Percentiles rank a stretch among this genome's conserved stretches.
Evolutionary conservation across 2,113 vertebrate genomes (phyloP).

Genomic region (Prolemur simus): DNA sequence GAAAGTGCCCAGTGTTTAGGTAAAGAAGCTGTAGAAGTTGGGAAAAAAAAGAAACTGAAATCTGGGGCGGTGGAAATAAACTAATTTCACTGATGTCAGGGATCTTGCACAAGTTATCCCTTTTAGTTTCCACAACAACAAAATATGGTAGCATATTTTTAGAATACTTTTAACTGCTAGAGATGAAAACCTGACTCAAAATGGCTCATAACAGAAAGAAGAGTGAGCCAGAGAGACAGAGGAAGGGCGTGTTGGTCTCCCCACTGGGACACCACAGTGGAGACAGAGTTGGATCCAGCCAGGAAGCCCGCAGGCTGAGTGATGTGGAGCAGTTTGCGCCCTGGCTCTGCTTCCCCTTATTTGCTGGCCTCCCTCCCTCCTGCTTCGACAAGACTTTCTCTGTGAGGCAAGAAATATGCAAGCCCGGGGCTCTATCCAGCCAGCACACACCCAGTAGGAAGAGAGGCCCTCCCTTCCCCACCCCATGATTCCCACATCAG

Average conservation of each 20-base stretch:
- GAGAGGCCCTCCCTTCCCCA: not conserved
- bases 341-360: not conserved
- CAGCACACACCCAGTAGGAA: not conserved
- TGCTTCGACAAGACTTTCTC: not conserved
- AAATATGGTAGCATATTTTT: not conserved
- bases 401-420: not conserved
- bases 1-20: not conserved
- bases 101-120: not conserved
- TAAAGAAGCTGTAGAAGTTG: not conserved
- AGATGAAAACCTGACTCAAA: not conserved
- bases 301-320: accelerated
- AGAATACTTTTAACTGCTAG: not conserved
- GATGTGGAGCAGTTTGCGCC: not conserved
- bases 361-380: not conserved
- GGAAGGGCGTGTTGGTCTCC: not conserved
- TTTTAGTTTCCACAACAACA: not conserved
- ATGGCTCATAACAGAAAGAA: not conserved
- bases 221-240: not conserved
- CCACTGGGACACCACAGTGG: no score
- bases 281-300: not conserved
- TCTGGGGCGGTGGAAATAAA: not conserved
- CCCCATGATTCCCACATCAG: not conserved
- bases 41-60: not conserved
- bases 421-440: not conserved
- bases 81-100: not conserved